Base-by-base conservation (phyloP, 2,888 invertebrate species). In the Chrysina gloriosa region DNA sequence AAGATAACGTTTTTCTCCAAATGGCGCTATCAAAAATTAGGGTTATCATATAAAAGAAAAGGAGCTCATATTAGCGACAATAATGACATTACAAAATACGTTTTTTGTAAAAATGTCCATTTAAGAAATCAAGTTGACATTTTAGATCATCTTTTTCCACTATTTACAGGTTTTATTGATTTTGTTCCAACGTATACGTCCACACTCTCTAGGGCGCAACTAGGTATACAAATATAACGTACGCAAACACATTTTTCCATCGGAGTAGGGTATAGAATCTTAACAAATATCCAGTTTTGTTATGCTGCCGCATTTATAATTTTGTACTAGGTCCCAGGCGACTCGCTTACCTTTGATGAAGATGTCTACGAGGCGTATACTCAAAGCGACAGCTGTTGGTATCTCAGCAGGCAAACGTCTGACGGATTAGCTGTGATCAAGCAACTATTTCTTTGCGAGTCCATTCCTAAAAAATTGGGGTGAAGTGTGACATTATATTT, bases 331-430 rank as follows among this genome's bases (percentile, higher is more conserved):
- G 27, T 16, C 42, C 27, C 25, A 42, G 42, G 9, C 42, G 14
- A 45, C 42, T 74, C 78, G 77, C 78, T 77, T 77, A 77, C 72
- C 69, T 79, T 79, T 79, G 81, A 82, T 82, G 80, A 81, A 82
- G 81, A 81, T 79, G 80, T 82, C 81, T 80, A 79, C 77, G 75
- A 77, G 77, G 75, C 77, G 76, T 78, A 80, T 79, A 79, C 78
- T 77, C 78, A 76, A 78, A 80, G 80, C 78, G 82, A 80, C 81
- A 81, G 81, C 80, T 81, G 82, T 79, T 81, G 78, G 74, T 78
- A 77, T 72, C 78, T 64, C 80, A 79, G 80, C 79, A 73, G 79
- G 79, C 77, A 78, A 77, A 77, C 80, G 77, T 77, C 77, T 79
- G 77, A 74, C 73, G 70, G 78, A 75, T 74, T 76, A 74, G 79